phyloP scores from a whole-genome alignment of 2,113 vertebrate species.

The Pipra filicauda region DNA sequence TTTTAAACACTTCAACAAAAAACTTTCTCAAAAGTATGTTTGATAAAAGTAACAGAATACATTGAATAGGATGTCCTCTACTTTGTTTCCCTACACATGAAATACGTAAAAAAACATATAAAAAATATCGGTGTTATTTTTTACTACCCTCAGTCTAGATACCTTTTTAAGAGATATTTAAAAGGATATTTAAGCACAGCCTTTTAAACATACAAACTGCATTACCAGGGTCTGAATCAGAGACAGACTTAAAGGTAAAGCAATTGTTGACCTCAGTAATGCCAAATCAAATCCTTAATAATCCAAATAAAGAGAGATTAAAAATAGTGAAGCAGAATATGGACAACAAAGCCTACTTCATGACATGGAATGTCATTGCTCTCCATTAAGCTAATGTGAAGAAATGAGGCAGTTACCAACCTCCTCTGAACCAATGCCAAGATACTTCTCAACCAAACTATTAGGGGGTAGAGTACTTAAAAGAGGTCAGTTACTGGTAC shows the following conservation, averaged over 20 bases:
- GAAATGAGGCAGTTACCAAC: constrained; percentile 57
- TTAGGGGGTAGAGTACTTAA: constrained; percentile 51
- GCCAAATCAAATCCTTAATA: background rate
- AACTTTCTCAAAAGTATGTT: background rate
- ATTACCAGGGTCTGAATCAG: background rate
- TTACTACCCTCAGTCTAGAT: background rate
- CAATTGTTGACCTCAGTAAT: background rate
- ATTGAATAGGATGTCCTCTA: background rate
- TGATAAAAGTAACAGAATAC: background rate
- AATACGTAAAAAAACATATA: background rate
- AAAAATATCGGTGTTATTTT: background rate
- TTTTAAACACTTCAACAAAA: background rate
- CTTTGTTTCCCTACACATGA: background rate
- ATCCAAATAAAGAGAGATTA: background rate
- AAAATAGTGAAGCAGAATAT: background rate
- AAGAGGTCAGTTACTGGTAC: constrained; percentile 69
- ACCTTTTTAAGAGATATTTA: background rate
- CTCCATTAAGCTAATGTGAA: constrained; percentile 62
- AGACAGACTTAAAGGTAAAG: background rate
- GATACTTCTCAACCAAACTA: constrained; percentile 51
- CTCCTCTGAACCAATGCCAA: constrained; percentile 30
- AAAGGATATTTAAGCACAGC: background rate
- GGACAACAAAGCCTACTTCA: constrained; percentile 12
- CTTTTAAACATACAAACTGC: background rate
- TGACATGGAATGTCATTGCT: constrained; percentile 34